Evolutionary conservation across 2,113 vertebrate genomes (phyloP), one percentile per base, ranked within the genome.

Genomic region (Chaetura pelagica): DNA sequence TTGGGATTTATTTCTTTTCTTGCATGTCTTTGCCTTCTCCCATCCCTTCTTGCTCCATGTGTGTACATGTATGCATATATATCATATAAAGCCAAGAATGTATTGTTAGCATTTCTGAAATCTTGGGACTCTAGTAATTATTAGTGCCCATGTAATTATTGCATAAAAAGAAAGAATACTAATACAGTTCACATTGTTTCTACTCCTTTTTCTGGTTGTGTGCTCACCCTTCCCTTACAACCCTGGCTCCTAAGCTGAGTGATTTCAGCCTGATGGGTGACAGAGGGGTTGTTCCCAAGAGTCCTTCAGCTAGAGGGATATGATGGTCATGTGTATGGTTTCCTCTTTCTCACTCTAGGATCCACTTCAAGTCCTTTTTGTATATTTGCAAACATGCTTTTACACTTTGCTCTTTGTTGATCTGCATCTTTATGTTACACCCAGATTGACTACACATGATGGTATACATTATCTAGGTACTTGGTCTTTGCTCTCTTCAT

Each of bases 1-100:
- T 86, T 81, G 68, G 72, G 21, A 67, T 74, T 74, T 38, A 38
- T 94, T 90, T 83, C 15, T 81, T 73, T 90, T n/a, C 40, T 75
- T 81, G 64, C 38, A 91, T 63, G 23, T 14, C 35, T 91, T 89
- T 84, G 20, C 34, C 9, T 78, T 84, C 21, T 63, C 11, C 52
- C 35, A 42, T 61, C 6, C 6, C 7, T 18, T 0, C 0, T 62
- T 90, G 10, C 16, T 75, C 5, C 18, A 12, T 17, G 8, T 61
- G 4, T 71, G 8, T 52, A 6, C 46, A 9, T 77, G 4, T 55
- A 2, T n/a, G 4, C 49, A 5, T 64, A 17, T 57, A 2, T 81
- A 2, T 40, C 63, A 32, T 35, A 22, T 26, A 63, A 89, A 82
- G 44, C 48, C 42, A 84, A 66, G 32, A 77, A 84, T 55, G 11